These are phyloP conservation scores for Danaus chrysippus DNA, from an alignment of 2,888 invertebrate species.

Conservation along the genomic window DNA sequence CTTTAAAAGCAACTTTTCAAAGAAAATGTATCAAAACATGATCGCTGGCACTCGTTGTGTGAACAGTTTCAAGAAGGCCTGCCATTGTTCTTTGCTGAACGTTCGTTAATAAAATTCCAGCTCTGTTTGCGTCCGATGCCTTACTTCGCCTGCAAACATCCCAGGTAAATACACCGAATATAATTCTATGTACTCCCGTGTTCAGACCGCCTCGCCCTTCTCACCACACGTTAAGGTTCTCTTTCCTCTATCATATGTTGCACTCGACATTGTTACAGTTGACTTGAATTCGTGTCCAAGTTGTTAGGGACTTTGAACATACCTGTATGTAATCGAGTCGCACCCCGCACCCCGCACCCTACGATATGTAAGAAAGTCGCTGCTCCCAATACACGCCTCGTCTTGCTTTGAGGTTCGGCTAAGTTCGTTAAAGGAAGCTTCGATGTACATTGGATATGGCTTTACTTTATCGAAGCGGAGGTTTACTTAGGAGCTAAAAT, in stretches of 20 bases:
- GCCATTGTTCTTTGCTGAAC: conserved; percentile 42
- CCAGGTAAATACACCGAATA: conserved; percentile 47
- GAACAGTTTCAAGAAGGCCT: conserved; percentile 30
- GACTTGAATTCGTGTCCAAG: conserved; percentile 58
- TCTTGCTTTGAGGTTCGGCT: background rate
- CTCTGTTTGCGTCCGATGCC: conserved; percentile 38
- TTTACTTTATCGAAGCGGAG: background rate
- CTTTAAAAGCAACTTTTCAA: conserved; percentile 9
- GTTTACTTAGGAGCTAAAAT: conserved; percentile 24
- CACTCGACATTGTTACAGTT: conserved; percentile 41
- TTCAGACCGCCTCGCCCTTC: conserved; percentile 27
- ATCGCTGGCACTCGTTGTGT: conserved; percentile 25
- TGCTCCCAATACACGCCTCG: conserved; percentile 20
- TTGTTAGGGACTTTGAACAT: conserved; percentile 49
- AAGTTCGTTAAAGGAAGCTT: background rate
- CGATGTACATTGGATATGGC: conserved; percentile 20
- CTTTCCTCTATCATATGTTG: conserved; percentile 18
- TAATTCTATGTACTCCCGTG: conserved; percentile 17
- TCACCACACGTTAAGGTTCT: conserved; percentile 29
- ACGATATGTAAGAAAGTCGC: background rate
- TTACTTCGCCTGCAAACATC: conserved; percentile 46
- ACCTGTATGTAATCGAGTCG: conserved; percentile 31
- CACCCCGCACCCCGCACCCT: conserved; percentile 4
- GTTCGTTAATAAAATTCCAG: conserved; percentile 43
- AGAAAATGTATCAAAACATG: conserved; percentile 20